phyloP scores from a whole-genome alignment of 2,888 invertebrate genomes.

The Drosophila recens region DNA sequence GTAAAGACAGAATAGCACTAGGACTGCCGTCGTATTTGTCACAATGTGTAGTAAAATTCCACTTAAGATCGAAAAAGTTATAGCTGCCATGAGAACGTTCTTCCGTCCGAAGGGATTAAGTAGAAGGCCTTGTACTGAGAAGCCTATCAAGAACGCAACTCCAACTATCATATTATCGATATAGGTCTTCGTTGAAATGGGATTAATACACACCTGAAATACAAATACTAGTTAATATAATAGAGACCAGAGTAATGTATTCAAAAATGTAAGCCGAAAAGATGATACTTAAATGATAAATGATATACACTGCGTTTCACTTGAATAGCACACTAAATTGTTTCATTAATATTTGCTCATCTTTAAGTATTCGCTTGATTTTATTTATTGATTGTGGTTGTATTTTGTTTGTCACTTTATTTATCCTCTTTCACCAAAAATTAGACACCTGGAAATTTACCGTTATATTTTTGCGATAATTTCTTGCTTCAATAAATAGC shows the following conservation, averaged over 20 bases:
- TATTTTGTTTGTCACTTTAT: too few relatives aligned
- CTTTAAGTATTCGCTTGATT: too few relatives aligned
- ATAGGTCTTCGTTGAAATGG: constrained; percentile 77
- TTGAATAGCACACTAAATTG: too few relatives aligned
- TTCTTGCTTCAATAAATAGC: too few relatives aligned
- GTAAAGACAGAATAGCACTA: constrained; percentile 81
- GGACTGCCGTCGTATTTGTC: constrained; percentile 67
- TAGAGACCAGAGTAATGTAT: background rate
- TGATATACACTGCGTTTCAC: too few relatives aligned
- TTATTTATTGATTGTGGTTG: too few relatives aligned
- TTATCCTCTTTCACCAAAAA: too few relatives aligned
- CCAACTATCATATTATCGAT: constrained; percentile 82
- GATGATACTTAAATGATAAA: too few relatives aligned
- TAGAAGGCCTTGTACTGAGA: constrained; percentile 77
- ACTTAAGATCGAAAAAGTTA: constrained; percentile 70
- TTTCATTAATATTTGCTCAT: too few relatives aligned
- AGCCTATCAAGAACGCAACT: constrained; percentile 80
- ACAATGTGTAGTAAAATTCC: constrained; percentile 80
- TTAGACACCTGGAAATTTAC: too few relatives aligned
- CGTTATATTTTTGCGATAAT: too few relatives aligned
- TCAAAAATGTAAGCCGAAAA: background rate
- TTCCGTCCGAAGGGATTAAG: constrained; percentile 82
- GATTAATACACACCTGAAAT: constrained; percentile 77
- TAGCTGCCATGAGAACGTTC: constrained; percentile 72
- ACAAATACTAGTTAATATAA: background rate